These are phyloP conservation scores for Paramisgurnus dabryanus DNA, from an alignment of 2,113 vertebrate species.

Conservation along the genomic window DNA sequence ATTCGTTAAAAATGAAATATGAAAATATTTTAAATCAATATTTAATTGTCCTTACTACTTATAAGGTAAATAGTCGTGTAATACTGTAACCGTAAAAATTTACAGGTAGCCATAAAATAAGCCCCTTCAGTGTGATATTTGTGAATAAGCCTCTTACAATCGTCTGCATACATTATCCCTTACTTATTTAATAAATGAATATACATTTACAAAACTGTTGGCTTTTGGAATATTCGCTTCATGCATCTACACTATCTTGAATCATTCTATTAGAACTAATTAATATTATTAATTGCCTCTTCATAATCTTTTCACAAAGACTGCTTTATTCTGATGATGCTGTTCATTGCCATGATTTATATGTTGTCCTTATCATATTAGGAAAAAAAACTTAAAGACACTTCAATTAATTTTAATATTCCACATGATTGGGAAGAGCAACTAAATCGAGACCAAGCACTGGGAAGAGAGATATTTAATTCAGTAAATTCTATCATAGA, in stretches of 20 bases:
- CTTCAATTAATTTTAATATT: constrained; percentile 9
- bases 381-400: neutral
- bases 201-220: neutral
- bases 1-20: no score
- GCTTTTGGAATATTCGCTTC: neutral
- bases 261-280: neutral
- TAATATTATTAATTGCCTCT: constrained; percentile 11
- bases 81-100: no score
- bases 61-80: no score
- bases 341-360: neutral
- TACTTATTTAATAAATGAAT: constrained; percentile 1
- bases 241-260: neutral
- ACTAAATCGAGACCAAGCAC: neutral
- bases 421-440: neutral
- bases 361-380: constrained; percentile 7
- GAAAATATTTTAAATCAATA: no score
- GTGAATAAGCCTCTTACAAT: no score
- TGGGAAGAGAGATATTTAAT: constrained; percentile 9
- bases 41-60: no score
- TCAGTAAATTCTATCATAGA: neutral
- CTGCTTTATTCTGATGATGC: neutral
- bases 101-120: no score
- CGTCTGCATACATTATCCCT: no score
- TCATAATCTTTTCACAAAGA: neutral
- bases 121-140: no score